Evolutionary conservation across 2,113 vertebrate genomes (phyloP).

Genomic region (Bagarius yarrelli): DNA sequence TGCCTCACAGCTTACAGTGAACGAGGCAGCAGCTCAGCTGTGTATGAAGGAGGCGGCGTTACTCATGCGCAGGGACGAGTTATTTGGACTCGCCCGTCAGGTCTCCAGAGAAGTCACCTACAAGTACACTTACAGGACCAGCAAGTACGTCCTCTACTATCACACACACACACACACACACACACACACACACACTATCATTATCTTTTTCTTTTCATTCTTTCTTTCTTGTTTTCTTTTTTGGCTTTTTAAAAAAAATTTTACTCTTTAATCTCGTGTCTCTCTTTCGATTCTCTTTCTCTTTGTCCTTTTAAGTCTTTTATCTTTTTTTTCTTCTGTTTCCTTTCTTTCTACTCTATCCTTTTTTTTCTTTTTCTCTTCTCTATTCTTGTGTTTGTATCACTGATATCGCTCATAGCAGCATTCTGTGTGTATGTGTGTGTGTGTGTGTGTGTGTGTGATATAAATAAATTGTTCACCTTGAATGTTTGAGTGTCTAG

Average conservation of each 20-base stretch:
- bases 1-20: constrained; percentile 78
- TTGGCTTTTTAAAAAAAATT: background rate
- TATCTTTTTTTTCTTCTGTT: background rate
- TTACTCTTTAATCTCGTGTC: too few relatives aligned
- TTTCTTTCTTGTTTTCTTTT: background rate
- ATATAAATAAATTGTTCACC: background rate
- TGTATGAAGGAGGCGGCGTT: constrained; percentile 82
- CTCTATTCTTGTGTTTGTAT: background rate
- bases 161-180: background rate
- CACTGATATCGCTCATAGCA: background rate
- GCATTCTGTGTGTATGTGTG: background rate
- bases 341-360: background rate
- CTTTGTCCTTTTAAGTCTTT: background rate
- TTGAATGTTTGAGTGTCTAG: background rate
- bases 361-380: background rate
- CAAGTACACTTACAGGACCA: constrained; percentile 86
- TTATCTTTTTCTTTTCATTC: background rate
- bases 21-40: constrained; percentile 85
- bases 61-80: constrained; percentile 83
- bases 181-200: too few relatives aligned
- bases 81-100: constrained; percentile 81
- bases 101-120: constrained; percentile 88
- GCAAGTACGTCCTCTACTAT: constrained; percentile 74
- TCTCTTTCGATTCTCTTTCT: background rate
- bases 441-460: constrained; percentile 27